phyloP scores from a whole-genome alignment of 2,113 vertebrate species.

The Patagioenas fasciata region DNA sequence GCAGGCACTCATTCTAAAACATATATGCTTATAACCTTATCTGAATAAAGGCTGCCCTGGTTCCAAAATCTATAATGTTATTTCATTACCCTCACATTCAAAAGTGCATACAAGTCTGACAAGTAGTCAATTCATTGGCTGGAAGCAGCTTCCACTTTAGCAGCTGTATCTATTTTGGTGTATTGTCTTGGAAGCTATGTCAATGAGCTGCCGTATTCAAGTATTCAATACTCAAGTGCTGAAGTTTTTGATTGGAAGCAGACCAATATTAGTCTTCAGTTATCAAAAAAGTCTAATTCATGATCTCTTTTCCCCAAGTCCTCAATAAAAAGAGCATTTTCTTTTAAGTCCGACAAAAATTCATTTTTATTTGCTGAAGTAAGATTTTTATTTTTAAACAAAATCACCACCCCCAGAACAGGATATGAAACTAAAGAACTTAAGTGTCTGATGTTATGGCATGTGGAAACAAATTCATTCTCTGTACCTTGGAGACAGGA shows the following conservation, averaged over 20 bases:
- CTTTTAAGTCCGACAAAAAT: background rate
- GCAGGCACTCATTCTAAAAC: conserved; percentile 17
- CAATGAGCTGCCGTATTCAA: background rate
- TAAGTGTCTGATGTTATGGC: background rate
- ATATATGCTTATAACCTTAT: conserved; percentile 46
- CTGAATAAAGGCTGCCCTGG: conserved; percentile 34
- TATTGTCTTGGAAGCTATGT: conserved; percentile 48
- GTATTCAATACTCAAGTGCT: conserved; percentile 23
- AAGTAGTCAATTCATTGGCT: conserved; percentile 44
- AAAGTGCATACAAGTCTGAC: conserved; percentile 45
- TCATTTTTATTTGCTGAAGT: background rate
- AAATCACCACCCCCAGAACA: background rate
- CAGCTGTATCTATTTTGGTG: conserved; percentile 52
- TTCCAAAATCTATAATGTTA: conserved; percentile 54
- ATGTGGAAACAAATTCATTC: conserved; percentile 33
- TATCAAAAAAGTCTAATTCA: conserved; percentile 35
- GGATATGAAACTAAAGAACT: background rate
- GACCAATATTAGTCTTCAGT: conserved; percentile 34
- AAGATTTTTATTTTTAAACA: background rate
- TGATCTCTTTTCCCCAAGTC: background rate
- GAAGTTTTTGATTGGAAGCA: conserved; percentile 40
- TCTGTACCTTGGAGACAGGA: conserved; percentile 44
- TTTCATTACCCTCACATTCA: conserved; percentile 53
- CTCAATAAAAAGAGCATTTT: background rate
- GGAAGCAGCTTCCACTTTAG: conserved; percentile 47